Evolutionary conservation across 2,113 vertebrate genomes (phyloP), one percentile per base, ranked within the genome.

Genomic region (Nycticorax nycticorax): DNA sequence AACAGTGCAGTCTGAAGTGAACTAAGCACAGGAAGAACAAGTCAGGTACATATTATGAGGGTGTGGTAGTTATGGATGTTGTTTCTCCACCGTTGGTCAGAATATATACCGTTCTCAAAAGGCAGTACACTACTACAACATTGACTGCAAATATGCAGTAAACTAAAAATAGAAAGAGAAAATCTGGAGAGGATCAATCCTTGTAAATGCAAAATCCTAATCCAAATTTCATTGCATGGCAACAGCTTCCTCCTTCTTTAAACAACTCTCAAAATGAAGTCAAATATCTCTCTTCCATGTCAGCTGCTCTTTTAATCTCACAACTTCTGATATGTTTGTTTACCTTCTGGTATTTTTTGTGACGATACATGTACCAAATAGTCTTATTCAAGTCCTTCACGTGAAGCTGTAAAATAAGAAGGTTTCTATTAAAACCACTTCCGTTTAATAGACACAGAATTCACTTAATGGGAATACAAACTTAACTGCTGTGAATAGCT

Each of bases 291-390:
- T 95, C 63, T 81, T n/a, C 16, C 39, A 66, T 4, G 37, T 8
- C 67, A 84, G 45, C 14, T 75, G 22, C 37, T 79, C 62, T 75
- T 96, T 73, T 41, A 55, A 73, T 73, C 69, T 93, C 37, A 43
- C 26, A 88, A 69, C 6, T 91, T 82, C 48, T 12, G 26, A 55
- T 33, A 79, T 8, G 15, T 20, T 84, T 78, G 14, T 13, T 97
- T 97, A 98, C 98, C 98, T 98, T 98, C 23, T 9, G 98, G 97
- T 99, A 99, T 93, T 97, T 99, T 64, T 98, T 99, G 74, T 99
- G 99, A 7, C 96, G 73, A 39, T 98, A 96, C 99, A 99, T 99
- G 96, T 99, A 99, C 35, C 37, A 97, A 87, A 99, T 99, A 79
- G 99, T 97, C 6, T 97, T 85, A 71, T 98, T 99, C 91, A 99